Conservation (phyloP, 1,140 invertebrate species). For the Drosophila chauvacae region DNA sequence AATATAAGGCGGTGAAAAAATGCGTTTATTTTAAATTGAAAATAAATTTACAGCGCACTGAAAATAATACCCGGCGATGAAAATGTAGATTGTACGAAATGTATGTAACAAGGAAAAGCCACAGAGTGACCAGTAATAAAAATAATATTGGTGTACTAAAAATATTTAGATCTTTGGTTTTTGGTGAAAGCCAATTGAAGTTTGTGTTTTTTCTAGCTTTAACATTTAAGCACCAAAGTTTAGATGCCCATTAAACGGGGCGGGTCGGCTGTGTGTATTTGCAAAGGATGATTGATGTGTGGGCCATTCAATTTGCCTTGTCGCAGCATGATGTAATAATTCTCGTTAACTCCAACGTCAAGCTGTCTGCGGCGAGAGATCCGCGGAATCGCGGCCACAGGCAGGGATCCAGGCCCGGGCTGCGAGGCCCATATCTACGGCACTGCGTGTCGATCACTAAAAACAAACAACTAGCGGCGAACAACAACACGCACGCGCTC, state of each 20-base stretch:
- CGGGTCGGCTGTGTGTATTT: constrained; percentile 3
- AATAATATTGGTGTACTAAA: constrained; percentile 14
- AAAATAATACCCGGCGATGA: constrained; percentile 15
- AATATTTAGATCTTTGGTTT: neutral
- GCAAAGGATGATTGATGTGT: constrained; percentile 54
- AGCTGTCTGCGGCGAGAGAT: constrained; percentile 51
- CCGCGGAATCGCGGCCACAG: constrained; percentile 32
- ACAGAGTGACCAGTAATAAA: neutral
- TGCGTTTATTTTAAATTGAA: constrained; percentile 64
- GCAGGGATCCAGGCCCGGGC: constrained; percentile 16
- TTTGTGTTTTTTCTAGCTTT: neutral
- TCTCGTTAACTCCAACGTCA: constrained; percentile 52
- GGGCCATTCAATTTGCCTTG: constrained; percentile 49
- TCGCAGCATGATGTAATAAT: constrained; percentile 58
- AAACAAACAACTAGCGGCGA: constrained; percentile 14
- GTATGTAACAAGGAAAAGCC: constrained; percentile 18
- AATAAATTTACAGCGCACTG: constrained; percentile 57
- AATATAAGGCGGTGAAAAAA: constrained; percentile 62
- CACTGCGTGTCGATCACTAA: constrained; percentile 39
- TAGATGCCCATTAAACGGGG: constrained; percentile 2
- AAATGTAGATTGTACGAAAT: constrained; percentile 1
- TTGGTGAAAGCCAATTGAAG: constrained; percentile 12
- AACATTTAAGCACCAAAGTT: constrained; percentile 2
- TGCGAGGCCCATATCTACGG: constrained; percentile 18
- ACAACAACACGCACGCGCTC: constrained; percentile 43